These are phyloP conservation scores for Zaprionus obscuricornis DNA, from an alignment of 2,888 invertebrate genomes.

Conservation along the genomic window DNA sequence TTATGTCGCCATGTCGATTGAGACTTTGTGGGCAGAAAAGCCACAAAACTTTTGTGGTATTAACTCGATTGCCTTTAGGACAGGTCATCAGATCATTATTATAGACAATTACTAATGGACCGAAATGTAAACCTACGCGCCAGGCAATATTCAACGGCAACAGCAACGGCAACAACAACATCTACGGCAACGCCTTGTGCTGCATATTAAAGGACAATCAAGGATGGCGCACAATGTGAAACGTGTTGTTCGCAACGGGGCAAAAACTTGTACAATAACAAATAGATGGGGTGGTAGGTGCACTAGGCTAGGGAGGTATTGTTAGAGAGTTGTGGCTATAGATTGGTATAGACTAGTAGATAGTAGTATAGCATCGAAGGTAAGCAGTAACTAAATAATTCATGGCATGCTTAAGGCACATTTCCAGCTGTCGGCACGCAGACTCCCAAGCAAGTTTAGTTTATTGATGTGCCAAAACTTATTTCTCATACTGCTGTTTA, in stretches of 20 bases:
- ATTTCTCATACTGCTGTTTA: constrained; percentile 18
- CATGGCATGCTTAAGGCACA: constrained; percentile 53
- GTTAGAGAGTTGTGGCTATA: no score
- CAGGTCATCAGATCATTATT: no score
- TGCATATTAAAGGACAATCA: constrained; percentile 53
- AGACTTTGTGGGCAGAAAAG: no score
- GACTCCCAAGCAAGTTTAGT: constrained; percentile 23
- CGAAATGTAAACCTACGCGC: no score
- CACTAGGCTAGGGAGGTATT: constrained; percentile 1
- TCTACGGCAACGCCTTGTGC: constrained; percentile 27
- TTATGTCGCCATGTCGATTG: no score
- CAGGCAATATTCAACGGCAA: no score
- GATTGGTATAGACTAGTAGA: no score
- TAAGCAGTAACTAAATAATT: constrained; percentile 47
- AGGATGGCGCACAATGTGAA: constrained; percentile 20
- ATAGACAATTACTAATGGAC: no score
- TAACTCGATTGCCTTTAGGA: no score
- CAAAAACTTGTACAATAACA: constrained; percentile 9
- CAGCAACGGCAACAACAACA: no score
- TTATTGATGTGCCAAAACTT: constrained; percentile 55
- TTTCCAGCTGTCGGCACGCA: constrained; percentile 44
- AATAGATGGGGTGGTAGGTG: not conserved
- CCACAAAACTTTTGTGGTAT: no score
- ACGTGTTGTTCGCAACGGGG: constrained; percentile 43
- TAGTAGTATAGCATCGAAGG: constrained; percentile 4